These are phyloP conservation scores for Oreochromis grahami DNA, from an alignment of 2,797 vertebrate species.

Conservation along the genomic window DNA sequence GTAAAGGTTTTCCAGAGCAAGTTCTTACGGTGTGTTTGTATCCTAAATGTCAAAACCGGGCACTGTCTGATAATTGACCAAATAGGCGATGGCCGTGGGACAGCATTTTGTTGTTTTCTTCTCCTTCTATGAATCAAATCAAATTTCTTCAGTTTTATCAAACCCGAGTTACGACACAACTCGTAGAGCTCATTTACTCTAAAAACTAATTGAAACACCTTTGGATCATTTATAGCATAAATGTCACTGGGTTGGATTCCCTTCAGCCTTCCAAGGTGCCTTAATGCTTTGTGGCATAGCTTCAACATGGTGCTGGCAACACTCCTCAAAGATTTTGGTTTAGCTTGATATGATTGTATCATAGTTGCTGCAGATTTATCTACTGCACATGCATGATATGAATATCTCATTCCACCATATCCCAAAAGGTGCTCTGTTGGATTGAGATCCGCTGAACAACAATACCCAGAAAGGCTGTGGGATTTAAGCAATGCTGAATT, in stretches of 20 bases:
- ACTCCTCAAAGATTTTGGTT: neutral
- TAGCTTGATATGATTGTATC: neutral
- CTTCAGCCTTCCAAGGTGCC: neutral
- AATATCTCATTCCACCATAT: neutral
- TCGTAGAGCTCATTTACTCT: neutral
- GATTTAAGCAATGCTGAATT: neutral
- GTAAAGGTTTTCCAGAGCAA: neutral
- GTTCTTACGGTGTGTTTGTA: neutral
- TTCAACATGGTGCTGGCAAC: neutral
- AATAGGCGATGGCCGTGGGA: fast-evolving
- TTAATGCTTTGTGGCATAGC: neutral
- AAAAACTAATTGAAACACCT: neutral
- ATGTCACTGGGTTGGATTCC: neutral
- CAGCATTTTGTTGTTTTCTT: neutral
- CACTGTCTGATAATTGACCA: neutral
- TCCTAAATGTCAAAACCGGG: neutral
- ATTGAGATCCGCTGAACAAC: neutral
- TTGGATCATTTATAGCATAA: neutral
- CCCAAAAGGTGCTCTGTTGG: neutral
- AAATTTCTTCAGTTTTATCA: neutral
- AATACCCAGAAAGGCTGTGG: neutral
- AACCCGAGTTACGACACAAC: neutral
- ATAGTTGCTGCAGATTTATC: neutral
- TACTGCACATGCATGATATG: neutral
- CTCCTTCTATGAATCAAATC: neutral